Conservation (phyloP, 2,113 vertebrate genomes). For the Mesitornis unicolor region DNA sequence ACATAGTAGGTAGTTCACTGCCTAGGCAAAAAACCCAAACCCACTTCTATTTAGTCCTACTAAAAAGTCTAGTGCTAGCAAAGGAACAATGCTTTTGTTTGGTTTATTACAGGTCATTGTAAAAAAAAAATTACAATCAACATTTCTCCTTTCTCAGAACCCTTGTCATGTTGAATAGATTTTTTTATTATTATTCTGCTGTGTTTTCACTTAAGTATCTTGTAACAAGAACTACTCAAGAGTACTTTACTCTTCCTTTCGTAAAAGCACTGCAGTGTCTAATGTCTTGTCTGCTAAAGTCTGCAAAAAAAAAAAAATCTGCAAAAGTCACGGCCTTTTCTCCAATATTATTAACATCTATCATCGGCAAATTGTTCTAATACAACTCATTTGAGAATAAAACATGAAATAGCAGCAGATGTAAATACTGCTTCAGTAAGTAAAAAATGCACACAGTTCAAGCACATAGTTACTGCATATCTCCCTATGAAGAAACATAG, state of each 20-base stretch:
- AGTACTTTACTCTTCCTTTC: not conserved
- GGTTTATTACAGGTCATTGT: not conserved
- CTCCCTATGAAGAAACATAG: not conserved
- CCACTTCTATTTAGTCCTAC: not conserved
- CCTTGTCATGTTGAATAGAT: not conserved
- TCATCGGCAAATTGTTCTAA: not conserved
- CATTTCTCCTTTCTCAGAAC: not conserved
- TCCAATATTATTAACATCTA: not conserved
- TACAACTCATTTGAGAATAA: not conserved
- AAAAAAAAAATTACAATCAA: not conserved
- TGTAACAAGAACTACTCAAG: not conserved
- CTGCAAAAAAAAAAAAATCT: not conserved
- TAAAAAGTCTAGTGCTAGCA: not conserved
- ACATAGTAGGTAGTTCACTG: not conserved
- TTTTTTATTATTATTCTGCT: not conserved
- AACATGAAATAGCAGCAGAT: not conserved
- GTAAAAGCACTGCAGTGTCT: not conserved
- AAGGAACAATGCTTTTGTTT: not conserved
- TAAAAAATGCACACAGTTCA: not conserved
- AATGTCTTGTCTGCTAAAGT: not conserved
- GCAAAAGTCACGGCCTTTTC: not conserved
- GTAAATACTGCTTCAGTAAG: not conserved
- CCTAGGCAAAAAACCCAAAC: not conserved
- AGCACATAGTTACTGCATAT: not conserved
- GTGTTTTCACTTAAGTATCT: not conserved